These are phyloP conservation scores for Enteromius trimaculatus DNA, from an alignment of 2,797 vertebrate genomes.

Conservation along the genomic window DNA sequence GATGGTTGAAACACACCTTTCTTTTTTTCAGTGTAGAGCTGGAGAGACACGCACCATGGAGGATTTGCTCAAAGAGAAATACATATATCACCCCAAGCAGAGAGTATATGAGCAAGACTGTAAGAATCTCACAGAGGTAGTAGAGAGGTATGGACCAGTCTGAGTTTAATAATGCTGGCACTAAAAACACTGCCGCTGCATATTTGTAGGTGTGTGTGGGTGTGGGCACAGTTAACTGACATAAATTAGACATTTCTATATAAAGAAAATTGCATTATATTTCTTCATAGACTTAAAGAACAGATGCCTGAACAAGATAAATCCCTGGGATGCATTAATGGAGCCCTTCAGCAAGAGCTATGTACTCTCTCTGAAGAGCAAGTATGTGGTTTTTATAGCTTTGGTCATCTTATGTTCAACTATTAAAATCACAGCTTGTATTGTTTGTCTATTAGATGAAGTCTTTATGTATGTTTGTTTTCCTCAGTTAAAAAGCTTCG, in stretches of 20 bases:
- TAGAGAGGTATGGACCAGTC: constrained; percentile 78
- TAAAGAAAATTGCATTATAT: neutral
- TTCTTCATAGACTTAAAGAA: constrained; percentile 69
- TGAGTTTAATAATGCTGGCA: neutral
- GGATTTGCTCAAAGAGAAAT: constrained; percentile 81
- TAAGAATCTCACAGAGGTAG: constrained; percentile 76
- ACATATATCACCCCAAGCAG: constrained; percentile 84
- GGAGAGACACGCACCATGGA: constrained; percentile 69
- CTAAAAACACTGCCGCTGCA: neutral
- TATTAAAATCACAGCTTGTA: neutral
- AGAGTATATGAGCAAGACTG: constrained; percentile 86
- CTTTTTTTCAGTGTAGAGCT: constrained; percentile 64
- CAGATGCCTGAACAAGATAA: constrained; percentile 72
- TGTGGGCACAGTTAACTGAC: neutral
- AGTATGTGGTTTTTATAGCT: constrained; percentile 62
- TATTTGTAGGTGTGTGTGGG: neutral
- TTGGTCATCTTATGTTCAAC: neutral
- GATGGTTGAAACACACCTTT: neutral
- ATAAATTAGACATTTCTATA: neutral
- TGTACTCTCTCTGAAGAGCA: constrained; percentile 69
- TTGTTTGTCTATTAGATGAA: neutral
- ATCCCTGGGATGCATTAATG: constrained; percentile 71
- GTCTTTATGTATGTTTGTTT: constrained; percentile 20
- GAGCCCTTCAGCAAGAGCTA: constrained; percentile 71
- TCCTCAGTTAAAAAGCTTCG: constrained; percentile 71